Evolutionary conservation across 2,113 vertebrate genomes (phyloP), one percentile per base, ranked within the genome.

Genomic region (Prinia subflava): DNA sequence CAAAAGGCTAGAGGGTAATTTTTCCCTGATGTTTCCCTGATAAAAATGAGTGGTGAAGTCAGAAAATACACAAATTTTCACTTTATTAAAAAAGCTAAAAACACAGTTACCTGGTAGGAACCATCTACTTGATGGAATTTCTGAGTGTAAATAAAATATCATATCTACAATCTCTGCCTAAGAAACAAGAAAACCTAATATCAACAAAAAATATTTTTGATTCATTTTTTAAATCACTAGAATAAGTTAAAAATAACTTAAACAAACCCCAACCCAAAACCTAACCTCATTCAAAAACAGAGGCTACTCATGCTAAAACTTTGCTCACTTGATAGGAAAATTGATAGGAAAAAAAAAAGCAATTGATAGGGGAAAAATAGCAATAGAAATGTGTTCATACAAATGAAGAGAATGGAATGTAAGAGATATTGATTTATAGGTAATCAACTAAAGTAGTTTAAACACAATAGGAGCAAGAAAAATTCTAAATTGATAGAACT

Each of bases 1-100:
- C 42, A 65, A 77, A 89, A 85, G 60, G 33, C 65, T 59, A 96
- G 39, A 42, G 33, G n/a, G 15, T 95, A 94, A 97, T 95, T 96
- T 96, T 56, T 44, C 57, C 68, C 67, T 90, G 65, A 96, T 95
- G 75, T 95, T 96, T 81, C 69, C 79, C 39, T 77, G 37, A 94
- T 82, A 95, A 73, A 97, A 96, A 92, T 63, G 67, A 97, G 50
- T 47, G 83, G 16, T 23, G 19, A 97, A 94, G 16, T 78, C 57
- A 92, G 57, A 94, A 97, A 92, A 85, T 56, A 93, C 42, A 85
- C 10, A 8, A 52, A 63, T 85, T 87, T 95, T 95, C 33, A 33
- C 42, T 93, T 90, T 83, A 94, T 79, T 94, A 91, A 93, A 80
- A 80, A 75, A 96, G 65, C 55, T 65, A 96, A 94, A 79, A 90